These are phyloP conservation scores for Gisinianus flammeolus DNA, from an alignment of 2,888 invertebrate species.

Conservation along the genomic window DNA sequence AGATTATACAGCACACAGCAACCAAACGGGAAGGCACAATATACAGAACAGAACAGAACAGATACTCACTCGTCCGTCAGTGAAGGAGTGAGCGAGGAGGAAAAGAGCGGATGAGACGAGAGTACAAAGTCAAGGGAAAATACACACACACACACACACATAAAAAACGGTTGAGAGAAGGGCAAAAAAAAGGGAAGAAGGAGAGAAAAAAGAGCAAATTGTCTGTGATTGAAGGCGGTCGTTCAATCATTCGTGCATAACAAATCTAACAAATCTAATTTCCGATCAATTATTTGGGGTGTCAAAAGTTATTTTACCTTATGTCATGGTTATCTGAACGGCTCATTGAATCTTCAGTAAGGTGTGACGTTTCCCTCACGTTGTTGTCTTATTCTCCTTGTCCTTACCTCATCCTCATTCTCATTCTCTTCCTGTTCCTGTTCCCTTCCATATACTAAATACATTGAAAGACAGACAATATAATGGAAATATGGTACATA, in stretches of 20 bases:
- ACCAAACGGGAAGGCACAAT: no score
- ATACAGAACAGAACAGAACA: neutral
- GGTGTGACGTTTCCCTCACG: slow-evolving; percentile 51
- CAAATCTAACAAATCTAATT: slow-evolving; percentile 56
- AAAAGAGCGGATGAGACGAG: slow-evolving; percentile 12
- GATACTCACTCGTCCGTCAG: neutral
- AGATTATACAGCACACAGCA: neutral
- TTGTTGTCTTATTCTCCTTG: slow-evolving; percentile 22
- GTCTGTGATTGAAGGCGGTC: slow-evolving; percentile 35
- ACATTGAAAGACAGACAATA: no score
- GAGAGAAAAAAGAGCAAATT: slow-evolving; percentile 8
- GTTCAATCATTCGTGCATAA: slow-evolving; percentile 56
- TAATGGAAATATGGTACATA: no score
- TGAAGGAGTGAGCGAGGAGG: neutral
- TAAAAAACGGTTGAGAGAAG: neutral
- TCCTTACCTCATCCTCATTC: slow-evolving; percentile 12
- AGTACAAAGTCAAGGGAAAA: neutral
- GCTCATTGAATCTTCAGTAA: slow-evolving; percentile 45
- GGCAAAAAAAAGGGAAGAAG: neutral
- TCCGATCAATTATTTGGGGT: slow-evolving; percentile 59
- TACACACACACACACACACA: neutral
- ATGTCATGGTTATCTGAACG: slow-evolving; percentile 46
- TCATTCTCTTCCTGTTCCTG: neutral
- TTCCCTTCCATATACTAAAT: no score
- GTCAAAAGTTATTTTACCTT: slow-evolving; percentile 45